These are phyloP conservation scores for Epirrita christyi DNA, from an alignment of 2,888 invertebrate genomes.

Conservation along the genomic window DNA sequence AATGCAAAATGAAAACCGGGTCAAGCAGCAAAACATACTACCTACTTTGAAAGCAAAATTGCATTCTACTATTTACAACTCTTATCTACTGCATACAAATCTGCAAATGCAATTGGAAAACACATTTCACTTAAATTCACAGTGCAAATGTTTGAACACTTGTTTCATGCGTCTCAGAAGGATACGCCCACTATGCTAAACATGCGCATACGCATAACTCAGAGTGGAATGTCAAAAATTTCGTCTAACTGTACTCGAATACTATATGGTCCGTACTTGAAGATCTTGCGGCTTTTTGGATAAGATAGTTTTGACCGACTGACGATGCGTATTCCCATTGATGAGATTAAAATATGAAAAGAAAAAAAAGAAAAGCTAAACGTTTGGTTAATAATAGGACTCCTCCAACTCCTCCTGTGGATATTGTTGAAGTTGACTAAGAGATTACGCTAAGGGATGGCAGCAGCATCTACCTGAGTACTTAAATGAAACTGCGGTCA, in stretches of 20 bases:
- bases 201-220: conserved; percentile 53
- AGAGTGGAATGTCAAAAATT: conserved; percentile 67
- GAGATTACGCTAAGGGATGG: no score
- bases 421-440: no score
- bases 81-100: conserved; percentile 27
- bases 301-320: no score
- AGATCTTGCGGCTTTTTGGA: no score
- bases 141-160: conserved; percentile 22
- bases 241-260: conserved; percentile 65
- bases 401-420: no score
- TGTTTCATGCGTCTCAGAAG: conserved; percentile 38
- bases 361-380: no score
- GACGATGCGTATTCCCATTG: no score
- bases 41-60: conserved; percentile 14
- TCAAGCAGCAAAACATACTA: conserved; percentile 15
- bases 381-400: no score
- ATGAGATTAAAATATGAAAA: no score
- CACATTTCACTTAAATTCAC: conserved; percentile 26
- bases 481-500: no score
- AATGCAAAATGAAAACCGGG: conserved; percentile 14
- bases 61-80: conserved; percentile 16
- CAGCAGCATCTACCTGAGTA: no score
- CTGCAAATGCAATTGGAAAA: conserved; percentile 24
- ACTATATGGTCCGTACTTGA: background rate
- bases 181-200: conserved; percentile 53